Conservation (phyloP, 2,888 invertebrate genomes). For the Plutella xylostella region DNA sequence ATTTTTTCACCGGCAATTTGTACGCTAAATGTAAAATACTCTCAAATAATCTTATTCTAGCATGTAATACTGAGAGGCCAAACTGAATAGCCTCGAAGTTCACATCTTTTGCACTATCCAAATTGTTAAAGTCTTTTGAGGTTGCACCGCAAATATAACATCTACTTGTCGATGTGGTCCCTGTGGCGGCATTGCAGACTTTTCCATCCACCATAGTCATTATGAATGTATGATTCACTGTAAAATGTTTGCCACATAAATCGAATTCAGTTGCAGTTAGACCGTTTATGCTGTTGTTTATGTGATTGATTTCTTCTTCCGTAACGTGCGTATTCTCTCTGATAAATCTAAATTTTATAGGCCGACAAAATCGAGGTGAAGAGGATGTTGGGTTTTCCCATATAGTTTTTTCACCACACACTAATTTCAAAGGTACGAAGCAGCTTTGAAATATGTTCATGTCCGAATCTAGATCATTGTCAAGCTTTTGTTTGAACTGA, state of each 20-base stretch:
- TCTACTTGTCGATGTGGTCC: conserved; percentile 1
- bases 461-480: conserved; percentile 7
- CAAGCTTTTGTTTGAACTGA: conserved; percentile 5
- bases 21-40: conserved; percentile 8
- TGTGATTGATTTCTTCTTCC: conserved; percentile 20
- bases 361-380: conserved; percentile 23
- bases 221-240: background rate
- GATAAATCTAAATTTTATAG: conserved; percentile 21
- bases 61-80: conserved; percentile 9
- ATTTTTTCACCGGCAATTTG: conserved; percentile 16
- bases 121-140: conserved; percentile 7
- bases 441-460: conserved; percentile 21
- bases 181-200: conserved; percentile 10
- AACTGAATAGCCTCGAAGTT: conserved; percentile 3
- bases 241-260: background rate
- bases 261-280: background rate
- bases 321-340: conserved; percentile 21
- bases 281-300: background rate
- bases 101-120: background rate
- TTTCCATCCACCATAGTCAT: conserved; percentile 7
- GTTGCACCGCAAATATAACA: background rate
- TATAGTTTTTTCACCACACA: conserved; percentile 19
- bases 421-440: conserved; percentile 20
- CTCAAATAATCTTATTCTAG: conserved; percentile 8
- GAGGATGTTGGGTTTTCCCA: conserved; percentile 24